These are phyloP conservation scores for Panopea generosa DNA, from an alignment of 2,888 invertebrate species.

Conservation along the genomic window DNA sequence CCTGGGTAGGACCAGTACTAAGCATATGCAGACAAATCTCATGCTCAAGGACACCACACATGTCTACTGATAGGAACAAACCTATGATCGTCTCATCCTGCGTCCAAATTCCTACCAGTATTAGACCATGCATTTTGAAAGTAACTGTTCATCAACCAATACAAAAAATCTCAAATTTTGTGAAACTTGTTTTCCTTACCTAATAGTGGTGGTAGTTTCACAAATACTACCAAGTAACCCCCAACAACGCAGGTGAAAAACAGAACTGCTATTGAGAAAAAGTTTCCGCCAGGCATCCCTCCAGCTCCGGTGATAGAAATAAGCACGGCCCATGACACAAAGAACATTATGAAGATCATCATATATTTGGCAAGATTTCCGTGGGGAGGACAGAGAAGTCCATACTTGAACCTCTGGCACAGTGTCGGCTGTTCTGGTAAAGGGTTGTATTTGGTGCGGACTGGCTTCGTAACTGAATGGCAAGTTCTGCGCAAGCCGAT, in stretches of 20 bases:
- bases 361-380: slow-evolving; percentile 85
- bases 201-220: slow-evolving; percentile 79
- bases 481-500: slow-evolving; percentile 50
- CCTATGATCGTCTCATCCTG: too few species aligned
- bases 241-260: slow-evolving; percentile 77
- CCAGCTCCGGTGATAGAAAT: slow-evolving; percentile 72
- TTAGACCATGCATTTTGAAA: too few species aligned
- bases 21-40: too few species aligned
- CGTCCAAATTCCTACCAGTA: too few species aligned
- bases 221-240: slow-evolving; percentile 75
- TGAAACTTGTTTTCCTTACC: slow-evolving; percentile 76
- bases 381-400: slow-evolving; percentile 83
- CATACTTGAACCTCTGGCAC: slow-evolving; percentile 67
- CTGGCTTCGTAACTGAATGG: slow-evolving; percentile 65
- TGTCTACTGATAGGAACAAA: too few species aligned
- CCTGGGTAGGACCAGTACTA: too few species aligned
- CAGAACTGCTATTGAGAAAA: slow-evolving; percentile 80
- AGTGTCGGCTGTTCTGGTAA: slow-evolving; percentile 66
- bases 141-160: too few species aligned
- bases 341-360: slow-evolving; percentile 69
- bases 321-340: slow-evolving; percentile 72
- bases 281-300: slow-evolving; percentile 81
- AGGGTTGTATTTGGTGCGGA: slow-evolving; percentile 74
- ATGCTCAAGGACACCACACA: too few species aligned
- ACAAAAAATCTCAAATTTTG: too few species aligned